These are phyloP conservation scores for Microctonus hyperodae DNA, from an alignment of 2,888 invertebrate species.

Conservation along the genomic window DNA sequence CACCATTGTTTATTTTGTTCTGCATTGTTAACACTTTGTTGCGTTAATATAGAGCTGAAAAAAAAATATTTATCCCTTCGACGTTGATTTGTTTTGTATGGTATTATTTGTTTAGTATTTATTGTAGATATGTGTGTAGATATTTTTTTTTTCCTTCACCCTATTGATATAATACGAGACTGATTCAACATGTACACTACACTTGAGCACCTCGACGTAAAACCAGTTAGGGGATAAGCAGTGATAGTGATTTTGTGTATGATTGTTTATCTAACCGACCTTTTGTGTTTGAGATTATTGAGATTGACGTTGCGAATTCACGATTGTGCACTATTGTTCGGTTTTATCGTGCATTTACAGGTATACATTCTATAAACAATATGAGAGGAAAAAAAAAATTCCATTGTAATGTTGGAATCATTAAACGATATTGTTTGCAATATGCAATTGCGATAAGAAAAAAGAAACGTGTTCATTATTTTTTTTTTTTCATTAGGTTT, in stretches of 20 bases:
- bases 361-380: background rate
- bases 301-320: background rate
- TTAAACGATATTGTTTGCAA: too few relatives aligned
- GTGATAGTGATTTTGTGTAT: slow-evolving; percentile 4
- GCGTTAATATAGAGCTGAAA: slow-evolving; percentile 52
- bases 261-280: slow-evolving; percentile 23
- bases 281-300: slow-evolving; percentile 13
- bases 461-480: too few relatives aligned
- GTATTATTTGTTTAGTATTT: too few relatives aligned
- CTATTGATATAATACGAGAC: background rate
- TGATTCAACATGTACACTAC: background rate
- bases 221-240: background rate
- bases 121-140: too few relatives aligned
- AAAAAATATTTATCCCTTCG: slow-evolving; percentile 15
- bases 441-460: too few relatives aligned
- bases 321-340: background rate
- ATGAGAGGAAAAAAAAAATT: background rate
- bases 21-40: slow-evolving; percentile 54
- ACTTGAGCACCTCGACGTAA: background rate
- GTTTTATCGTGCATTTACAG: background rate
- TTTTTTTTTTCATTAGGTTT: too few relatives aligned
- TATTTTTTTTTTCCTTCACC: too few relatives aligned
- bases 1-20: slow-evolving; percentile 55
- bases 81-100: background rate
- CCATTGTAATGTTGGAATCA: background rate